Evolutionary conservation across 2,888 invertebrate genomes (phyloP), one percentile per base, ranked within the genome.

Genomic region (Coenonympha arcania): DNA sequence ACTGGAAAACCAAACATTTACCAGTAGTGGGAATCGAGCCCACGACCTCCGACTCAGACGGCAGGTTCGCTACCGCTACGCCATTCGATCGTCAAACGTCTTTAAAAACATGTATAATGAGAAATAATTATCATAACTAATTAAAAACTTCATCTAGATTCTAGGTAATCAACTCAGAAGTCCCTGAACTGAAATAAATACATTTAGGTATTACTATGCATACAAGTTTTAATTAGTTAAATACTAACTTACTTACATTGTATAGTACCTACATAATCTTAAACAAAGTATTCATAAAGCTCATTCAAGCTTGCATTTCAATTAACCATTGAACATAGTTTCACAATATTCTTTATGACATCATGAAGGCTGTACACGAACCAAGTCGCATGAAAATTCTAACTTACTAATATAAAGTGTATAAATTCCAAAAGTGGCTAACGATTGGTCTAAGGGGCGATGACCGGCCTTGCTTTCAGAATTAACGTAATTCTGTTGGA

Each of bases 401-500:
- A 24, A 24, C 24, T 13, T 13, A 13, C 11, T 11, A 22, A 13
- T 36, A 11, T 36, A 20, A 36, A 68, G 72, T 70, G 69, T 66
- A 72, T 61, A 43, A 58, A 56, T 54, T 56, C 48, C 51, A 43
- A 55, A 52, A 65, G 63, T 60, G 63, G 63, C 60, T 73, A 74
- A 73, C 70, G 66, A 71, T 63, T 57, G 63, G 59, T 64, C 42
- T 54, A 65, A 63, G 52, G 65, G 70, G 73, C 73, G 66, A 60
- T 52, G 74, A 59, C 76, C 81, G 79, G 69, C 83, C 82, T 80
- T 83, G 76, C 68, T 65, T 63, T 58, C 57, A 58, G 62, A 73
- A 66, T 71, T 69, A 69, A 71, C 68, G 67, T 77, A 79, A 81
- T 78, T 74, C 68, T 71, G 65, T 56, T 57, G 60, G 71, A 73